phyloP scores from a whole-genome alignment of 2,797 vertebrate genomes.

The Delichon dasypus region DNA sequence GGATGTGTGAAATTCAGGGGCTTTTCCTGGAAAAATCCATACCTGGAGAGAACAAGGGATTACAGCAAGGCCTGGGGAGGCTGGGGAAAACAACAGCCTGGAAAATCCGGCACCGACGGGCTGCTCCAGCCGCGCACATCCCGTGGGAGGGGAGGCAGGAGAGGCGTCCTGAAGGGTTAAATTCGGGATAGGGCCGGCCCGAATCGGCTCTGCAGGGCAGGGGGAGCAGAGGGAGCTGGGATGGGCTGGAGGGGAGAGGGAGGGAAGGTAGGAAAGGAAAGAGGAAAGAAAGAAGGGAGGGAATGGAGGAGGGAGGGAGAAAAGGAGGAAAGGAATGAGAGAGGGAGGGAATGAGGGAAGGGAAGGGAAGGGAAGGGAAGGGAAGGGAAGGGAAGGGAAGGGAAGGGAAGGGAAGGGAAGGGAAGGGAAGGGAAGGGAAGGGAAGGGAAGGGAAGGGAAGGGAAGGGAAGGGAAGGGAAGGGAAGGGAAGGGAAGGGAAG shows the following conservation, averaged over 20 bases:
- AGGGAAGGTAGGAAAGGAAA: too few species aligned
- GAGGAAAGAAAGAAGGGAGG: too few species aligned
- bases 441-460: too few species aligned
- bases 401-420: too few species aligned
- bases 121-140: not conserved
- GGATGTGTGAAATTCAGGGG: not conserved
- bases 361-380: too few species aligned
- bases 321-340: too few species aligned
- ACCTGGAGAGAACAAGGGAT: not conserved
- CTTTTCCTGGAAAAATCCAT: not conserved
- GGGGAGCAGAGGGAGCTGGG: not conserved
- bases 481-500: too few species aligned
- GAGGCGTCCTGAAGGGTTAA: not conserved
- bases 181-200: not conserved
- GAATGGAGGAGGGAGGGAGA: too few species aligned
- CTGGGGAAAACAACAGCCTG: not conserved
- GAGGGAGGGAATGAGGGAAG: too few species aligned
- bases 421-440: not conserved
- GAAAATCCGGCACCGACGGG: not conserved
- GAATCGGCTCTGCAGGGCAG: not conserved
- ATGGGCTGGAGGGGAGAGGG: not conserved
- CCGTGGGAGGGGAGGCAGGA: not conserved
- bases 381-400: too few species aligned
- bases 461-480: not conserved
- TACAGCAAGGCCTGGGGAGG: not conserved